Percentiles rank a stretch among this genome's conserved stretches.
These are phyloP conservation scores for Aptenodytes patagonicus DNA, from an alignment of 2,113 vertebrate genomes.

Conservation along the genomic window DNA sequence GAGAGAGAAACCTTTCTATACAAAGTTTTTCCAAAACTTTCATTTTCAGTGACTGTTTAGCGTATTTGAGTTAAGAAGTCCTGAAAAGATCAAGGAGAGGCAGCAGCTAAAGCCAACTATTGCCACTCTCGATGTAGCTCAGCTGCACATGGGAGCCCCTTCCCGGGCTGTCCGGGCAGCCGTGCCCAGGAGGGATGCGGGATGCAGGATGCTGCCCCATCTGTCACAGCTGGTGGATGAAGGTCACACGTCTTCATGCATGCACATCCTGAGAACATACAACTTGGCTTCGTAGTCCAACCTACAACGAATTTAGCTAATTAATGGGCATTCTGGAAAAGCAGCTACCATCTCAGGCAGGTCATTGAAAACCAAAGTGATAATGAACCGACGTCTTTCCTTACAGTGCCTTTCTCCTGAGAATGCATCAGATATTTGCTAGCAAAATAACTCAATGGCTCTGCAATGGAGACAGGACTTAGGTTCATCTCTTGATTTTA, in stretches of 20 bases:
- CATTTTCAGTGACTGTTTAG: neutral
- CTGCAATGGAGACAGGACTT: neutral
- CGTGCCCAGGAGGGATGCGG: too few species aligned
- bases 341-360: neutral
- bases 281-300: too few species aligned
- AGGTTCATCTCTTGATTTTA: neutral
- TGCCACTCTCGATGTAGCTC: neutral
- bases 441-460: neutral
- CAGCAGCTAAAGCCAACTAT: neutral
- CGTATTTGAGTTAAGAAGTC: neutral
- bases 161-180: neutral
- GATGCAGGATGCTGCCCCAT: neutral
- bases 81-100: neutral
- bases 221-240: neutral
- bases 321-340: neutral
- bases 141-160: neutral
- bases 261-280: too few species aligned
- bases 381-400: fast-evolving
- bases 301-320: neutral
- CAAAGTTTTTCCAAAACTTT: neutral
- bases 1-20: neutral
- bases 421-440: too few species aligned
- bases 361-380: neutral
- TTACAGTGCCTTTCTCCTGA: neutral
- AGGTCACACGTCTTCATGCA: fast-evolving